Conservation (phyloP, 2,797 vertebrate species). For the Lutjanus argentimaculatus region DNA sequence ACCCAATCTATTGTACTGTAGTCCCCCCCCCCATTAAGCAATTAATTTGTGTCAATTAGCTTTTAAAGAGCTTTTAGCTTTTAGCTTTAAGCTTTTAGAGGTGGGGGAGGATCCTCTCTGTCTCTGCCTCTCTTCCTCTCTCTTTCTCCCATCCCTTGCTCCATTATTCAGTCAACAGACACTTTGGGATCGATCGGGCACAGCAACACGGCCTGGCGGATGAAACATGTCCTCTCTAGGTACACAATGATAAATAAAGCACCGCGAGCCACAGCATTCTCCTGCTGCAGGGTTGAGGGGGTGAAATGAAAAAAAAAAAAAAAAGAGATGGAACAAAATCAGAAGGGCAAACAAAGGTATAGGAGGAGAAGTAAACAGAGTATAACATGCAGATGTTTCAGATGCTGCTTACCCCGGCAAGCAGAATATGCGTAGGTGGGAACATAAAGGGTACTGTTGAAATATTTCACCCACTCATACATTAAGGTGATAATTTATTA, state of each 20-base stretch:
- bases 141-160: constrained; percentile 58
- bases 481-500: constrained; percentile 75
- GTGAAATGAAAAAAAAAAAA: constrained; percentile 46
- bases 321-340: constrained; percentile 53
- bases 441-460: constrained; percentile 65
- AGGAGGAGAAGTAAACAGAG: constrained; percentile 57
- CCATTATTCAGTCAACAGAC: constrained; percentile 87
- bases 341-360: constrained; percentile 72
- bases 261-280: constrained; percentile 73
- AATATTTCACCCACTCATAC: constrained; percentile 75
- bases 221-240: constrained; percentile 88
- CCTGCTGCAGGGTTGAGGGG: constrained; percentile 67
- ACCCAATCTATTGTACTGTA: too few relatives aligned
- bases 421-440: constrained; percentile 54
- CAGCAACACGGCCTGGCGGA: constrained; percentile 84
- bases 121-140: constrained; percentile 16
- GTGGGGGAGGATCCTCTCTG: constrained; percentile 49
- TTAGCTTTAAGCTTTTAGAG: constrained; percentile 1
- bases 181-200: constrained; percentile 84
- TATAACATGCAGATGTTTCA: constrained; percentile 68
- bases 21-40: constrained; percentile 43
- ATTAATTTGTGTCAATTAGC: constrained; percentile 48
- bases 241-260: constrained; percentile 90
- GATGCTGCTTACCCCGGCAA: constrained; percentile 21
- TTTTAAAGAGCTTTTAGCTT: constrained; percentile 8